A percentile compares a stretch with the other conserved stretches of the same genome.
These are phyloP conservation scores for Panzeria rudis DNA, from an alignment of 2,888 invertebrate genomes.

Conservation along the genomic window DNA sequence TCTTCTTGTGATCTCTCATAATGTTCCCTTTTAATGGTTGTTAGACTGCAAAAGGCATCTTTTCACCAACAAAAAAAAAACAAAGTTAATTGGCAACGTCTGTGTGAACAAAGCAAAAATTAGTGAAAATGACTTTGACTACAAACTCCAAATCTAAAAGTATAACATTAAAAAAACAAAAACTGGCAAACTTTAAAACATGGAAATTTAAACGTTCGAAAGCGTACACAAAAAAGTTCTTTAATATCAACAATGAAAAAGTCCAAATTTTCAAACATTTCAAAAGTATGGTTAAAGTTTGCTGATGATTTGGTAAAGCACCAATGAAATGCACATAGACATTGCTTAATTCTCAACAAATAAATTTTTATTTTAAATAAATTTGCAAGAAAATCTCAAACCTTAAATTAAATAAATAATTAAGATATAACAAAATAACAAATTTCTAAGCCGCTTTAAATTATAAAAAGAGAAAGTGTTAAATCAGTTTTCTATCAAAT, in stretches of 20 bases:
- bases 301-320: no score
- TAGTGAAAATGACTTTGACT: conserved; percentile 16
- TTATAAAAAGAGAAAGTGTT: conserved; percentile 27
- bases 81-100: conserved; percentile 61
- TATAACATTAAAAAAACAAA: no score
- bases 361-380: no score
- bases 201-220: not conserved
- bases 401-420: not conserved
- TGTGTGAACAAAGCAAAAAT: conserved; percentile 57
- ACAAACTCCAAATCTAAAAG: no score
- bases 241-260: conserved; percentile 32
- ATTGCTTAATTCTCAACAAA: no score
- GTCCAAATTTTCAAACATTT: no score
- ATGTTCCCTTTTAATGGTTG: conserved; percentile 13
- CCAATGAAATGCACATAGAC: no score
- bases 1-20: not conserved
- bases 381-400: no score
- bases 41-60: conserved; percentile 40
- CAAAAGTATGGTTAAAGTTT: no score
- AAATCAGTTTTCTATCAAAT: conserved; percentile 31
- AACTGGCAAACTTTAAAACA: not conserved
- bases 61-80: conserved; percentile 3
- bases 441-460: not conserved
- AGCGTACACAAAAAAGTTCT: not conserved
- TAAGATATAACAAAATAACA: conserved; percentile 12